Percentiles rank a stretch among this genome's conserved stretches.
Evolutionary conservation across 2,888 invertebrate genomes (phyloP).

Genomic region (Alloscopus bannaensis): DNA sequence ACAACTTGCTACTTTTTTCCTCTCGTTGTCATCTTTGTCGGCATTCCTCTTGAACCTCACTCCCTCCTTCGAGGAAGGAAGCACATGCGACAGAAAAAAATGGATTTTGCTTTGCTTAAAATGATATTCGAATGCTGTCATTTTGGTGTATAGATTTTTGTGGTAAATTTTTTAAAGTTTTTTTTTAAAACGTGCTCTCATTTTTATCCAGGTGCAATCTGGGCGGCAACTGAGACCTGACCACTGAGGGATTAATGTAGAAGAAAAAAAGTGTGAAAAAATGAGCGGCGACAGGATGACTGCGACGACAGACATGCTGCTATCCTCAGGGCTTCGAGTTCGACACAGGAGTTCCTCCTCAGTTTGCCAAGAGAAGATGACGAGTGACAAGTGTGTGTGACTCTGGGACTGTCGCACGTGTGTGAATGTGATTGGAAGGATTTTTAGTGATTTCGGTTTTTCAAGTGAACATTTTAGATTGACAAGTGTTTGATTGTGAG

Average conservation of each 20-base stretch:
- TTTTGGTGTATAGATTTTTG: too few species aligned
- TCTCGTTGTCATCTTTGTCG: slow-evolving; percentile 17
- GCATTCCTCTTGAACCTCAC: slow-evolving; percentile 6
- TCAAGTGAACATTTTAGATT: not conserved
- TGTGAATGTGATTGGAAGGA: not conserved
- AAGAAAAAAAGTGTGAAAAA: too few species aligned
- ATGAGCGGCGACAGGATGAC: slow-evolving; percentile 48
- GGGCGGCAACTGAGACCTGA: too few species aligned
- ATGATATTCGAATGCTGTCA: too few species aligned
- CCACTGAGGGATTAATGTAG: too few species aligned
- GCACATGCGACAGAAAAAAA: slow-evolving; percentile 18
- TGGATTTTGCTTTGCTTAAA: slow-evolving; percentile 11
- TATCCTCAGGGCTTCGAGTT: too few species aligned
- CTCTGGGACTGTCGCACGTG: not conserved
- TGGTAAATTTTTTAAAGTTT: too few species aligned
- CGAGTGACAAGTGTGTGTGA: too few species aligned
- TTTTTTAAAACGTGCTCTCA: slow-evolving; percentile 15
- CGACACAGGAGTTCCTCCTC: too few species aligned
- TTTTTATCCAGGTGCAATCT: not conserved
- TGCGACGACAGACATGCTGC: too few species aligned
- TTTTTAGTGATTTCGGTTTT: slow-evolving; percentile 1
- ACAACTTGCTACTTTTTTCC: slow-evolving; percentile 37
- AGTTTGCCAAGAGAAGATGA: not conserved
- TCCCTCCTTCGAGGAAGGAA: not conserved
- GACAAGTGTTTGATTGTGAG: too few species aligned